Percentiles rank a stretch among this genome's conserved stretches.
These are phyloP conservation scores for Leptinotarsa defecta DNA, from an alignment of 1,140 invertebrate genomes.

Conservation along the genomic window DNA sequence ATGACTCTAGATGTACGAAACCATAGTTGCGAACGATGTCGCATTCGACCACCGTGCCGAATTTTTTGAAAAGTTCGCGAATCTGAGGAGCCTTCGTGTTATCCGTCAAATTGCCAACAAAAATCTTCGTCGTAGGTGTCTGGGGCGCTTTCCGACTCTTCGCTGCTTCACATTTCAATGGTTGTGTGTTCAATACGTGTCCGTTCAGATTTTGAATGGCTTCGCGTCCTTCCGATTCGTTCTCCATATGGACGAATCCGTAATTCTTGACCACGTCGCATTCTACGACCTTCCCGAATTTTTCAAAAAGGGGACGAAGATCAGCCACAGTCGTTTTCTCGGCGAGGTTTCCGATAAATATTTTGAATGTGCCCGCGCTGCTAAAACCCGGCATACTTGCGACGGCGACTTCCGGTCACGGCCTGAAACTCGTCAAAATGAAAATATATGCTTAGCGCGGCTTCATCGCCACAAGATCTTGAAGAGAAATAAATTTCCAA, in stretches of 20 bases:
- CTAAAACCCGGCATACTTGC: constrained; percentile 75
- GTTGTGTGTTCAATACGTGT: constrained; percentile 81
- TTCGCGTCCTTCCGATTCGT: constrained; percentile 85
- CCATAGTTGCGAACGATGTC: constrained; percentile 91
- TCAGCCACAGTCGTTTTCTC: constrained; percentile 86
- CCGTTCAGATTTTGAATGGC: constrained; percentile 92
- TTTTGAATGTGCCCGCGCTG: constrained; percentile 87
- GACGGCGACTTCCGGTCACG: constrained; percentile 11
- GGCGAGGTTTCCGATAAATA: constrained; percentile 93
- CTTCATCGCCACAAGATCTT: neutral
- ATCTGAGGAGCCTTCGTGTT: constrained; percentile 87
- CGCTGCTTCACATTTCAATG: constrained; percentile 90
- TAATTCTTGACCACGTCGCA: constrained; percentile 97
- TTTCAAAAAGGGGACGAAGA: constrained; percentile 88
- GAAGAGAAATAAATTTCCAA: neutral
- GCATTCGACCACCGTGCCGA: constrained; percentile 86
- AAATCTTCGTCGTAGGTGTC: constrained; percentile 86
- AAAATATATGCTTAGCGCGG: constrained; percentile 6
- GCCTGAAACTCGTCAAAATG: constrained; percentile 17
- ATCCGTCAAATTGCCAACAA: constrained; percentile 87
- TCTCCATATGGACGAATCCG: constrained; percentile 97
- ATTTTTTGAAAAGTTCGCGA: constrained; percentile 83
- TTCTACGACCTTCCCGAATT: constrained; percentile 93
- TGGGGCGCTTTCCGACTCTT: constrained; percentile 83
- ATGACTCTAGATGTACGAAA: constrained; percentile 85